These are phyloP conservation scores for Xestia rhomboidea DNA, from an alignment of 2,888 invertebrate species.

Conservation along the genomic window DNA sequence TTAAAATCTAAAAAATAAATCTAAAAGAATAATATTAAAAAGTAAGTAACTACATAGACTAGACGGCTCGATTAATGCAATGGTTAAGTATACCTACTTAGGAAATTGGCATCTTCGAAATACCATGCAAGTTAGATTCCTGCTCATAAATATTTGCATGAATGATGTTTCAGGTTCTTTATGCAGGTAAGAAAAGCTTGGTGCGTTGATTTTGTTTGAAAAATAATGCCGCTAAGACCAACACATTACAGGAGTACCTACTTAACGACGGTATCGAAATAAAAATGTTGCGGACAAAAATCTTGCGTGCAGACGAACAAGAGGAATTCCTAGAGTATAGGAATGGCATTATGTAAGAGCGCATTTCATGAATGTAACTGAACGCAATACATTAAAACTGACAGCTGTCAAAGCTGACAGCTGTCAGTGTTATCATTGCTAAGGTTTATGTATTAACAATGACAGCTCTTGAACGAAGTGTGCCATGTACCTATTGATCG, in stretches of 20 bases:
- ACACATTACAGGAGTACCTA: no score
- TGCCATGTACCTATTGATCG: not conserved
- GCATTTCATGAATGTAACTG: not conserved
- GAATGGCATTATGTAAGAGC: not conserved
- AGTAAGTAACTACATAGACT: not conserved
- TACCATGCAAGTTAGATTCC: not conserved
- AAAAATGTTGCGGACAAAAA: no score
- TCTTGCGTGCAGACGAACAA: not conserved
- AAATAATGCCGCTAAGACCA: no score
- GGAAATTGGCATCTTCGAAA: not conserved
- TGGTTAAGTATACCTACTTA: not conserved
- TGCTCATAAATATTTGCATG: not conserved
- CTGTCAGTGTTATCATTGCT: not conserved
- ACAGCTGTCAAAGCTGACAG: not conserved
- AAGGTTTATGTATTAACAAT: not conserved
- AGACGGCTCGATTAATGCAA: not conserved
- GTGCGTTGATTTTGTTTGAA: not conserved
- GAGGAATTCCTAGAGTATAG: not conserved
- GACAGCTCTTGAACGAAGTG: not conserved
- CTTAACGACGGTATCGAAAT: no score
- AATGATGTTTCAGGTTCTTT: not conserved
- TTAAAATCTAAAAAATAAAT: conserved; percentile 10
- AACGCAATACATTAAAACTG: not conserved
- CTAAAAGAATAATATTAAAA: conserved; percentile 22
- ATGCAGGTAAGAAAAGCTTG: not conserved